These are phyloP conservation scores for Damaliscus lunatus DNA, from an alignment of 2,113 vertebrate genomes.

Conservation along the genomic window DNA sequence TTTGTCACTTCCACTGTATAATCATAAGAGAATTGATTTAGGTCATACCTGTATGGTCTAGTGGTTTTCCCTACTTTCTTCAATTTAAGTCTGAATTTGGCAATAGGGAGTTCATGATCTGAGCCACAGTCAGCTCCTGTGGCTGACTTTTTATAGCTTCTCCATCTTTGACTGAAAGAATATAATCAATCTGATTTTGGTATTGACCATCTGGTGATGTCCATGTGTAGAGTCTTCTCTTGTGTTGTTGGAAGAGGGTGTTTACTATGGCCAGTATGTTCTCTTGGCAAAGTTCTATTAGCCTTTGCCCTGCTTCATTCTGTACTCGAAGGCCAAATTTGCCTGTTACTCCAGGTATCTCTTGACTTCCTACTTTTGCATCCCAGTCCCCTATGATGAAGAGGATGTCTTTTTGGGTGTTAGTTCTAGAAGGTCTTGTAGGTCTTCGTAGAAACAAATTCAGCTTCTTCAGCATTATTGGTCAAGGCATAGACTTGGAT, in stretches of 20 bases:
- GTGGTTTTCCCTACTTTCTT: neutral
- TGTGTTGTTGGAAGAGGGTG: neutral
- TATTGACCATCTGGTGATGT: neutral
- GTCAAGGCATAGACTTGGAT: neutral
- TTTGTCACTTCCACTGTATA: neutral
- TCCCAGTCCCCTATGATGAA: neutral
- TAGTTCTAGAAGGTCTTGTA: neutral
- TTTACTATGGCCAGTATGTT: neutral
- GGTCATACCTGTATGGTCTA: neutral
- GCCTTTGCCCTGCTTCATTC: neutral
- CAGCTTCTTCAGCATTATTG: neutral
- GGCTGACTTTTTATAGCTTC: neutral
- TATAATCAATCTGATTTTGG: neutral
- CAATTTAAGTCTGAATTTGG: neutral
- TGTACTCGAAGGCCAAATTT: neutral
- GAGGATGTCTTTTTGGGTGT: neutral
- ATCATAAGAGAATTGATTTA: neutral
- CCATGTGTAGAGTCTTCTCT: neutral
- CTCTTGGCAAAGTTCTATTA: neutral
- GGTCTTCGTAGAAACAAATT: neutral
- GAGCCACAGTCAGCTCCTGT: neutral
- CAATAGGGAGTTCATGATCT: neutral
- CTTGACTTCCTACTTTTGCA: neutral
- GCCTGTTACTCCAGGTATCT: neutral
- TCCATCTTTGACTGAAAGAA: neutral